These are phyloP conservation scores for Dysdera silvatica DNA, from an alignment of 1,140 invertebrate species.

Conservation along the genomic window DNA sequence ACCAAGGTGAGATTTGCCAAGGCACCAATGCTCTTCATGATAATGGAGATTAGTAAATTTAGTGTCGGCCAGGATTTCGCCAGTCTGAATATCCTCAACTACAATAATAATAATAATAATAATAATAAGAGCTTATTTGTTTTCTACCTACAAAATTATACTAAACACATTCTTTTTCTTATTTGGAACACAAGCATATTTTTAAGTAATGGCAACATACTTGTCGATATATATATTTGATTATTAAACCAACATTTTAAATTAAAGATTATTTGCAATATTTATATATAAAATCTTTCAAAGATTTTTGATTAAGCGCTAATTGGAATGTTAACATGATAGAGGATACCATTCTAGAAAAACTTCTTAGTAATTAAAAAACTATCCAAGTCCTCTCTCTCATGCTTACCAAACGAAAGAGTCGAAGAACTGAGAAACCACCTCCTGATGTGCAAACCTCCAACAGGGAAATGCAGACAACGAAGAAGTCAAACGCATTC, in stretches of 20 bases:
- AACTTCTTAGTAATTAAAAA: not conserved
- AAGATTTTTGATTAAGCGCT: not conserved
- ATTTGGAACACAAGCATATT: not conserved
- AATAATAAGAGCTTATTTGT: not conserved
- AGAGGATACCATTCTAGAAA: not conserved
- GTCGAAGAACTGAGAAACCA: slow-evolving; percentile 89
- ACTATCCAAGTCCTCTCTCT: not conserved
- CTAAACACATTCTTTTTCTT: not conserved
- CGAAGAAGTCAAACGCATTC: slow-evolving; percentile 98
- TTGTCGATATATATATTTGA: too few species aligned
- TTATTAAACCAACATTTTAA: not conserved
- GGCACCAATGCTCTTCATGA: slow-evolving; percentile 44
- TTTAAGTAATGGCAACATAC: not conserved
- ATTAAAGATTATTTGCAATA: not conserved
- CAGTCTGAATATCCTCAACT: slow-evolving; percentile 47
- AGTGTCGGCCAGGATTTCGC: slow-evolving; percentile 47
- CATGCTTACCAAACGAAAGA: slow-evolving; percentile 87
- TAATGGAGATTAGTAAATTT: slow-evolving; percentile 45
- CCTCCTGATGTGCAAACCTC: slow-evolving; percentile 59
- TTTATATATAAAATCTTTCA: not conserved
- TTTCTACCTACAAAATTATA: not conserved
- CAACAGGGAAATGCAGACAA: slow-evolving; percentile 85
- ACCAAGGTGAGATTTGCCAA: slow-evolving; percentile 46
- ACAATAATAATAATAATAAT: slow-evolving; percentile 9
- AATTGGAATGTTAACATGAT: not conserved